Percentiles rank a stretch among this genome's conserved stretches.
Conservation (phyloP, 2,888 invertebrate genomes). For the Caenorhabditis macrosperma region DNA sequence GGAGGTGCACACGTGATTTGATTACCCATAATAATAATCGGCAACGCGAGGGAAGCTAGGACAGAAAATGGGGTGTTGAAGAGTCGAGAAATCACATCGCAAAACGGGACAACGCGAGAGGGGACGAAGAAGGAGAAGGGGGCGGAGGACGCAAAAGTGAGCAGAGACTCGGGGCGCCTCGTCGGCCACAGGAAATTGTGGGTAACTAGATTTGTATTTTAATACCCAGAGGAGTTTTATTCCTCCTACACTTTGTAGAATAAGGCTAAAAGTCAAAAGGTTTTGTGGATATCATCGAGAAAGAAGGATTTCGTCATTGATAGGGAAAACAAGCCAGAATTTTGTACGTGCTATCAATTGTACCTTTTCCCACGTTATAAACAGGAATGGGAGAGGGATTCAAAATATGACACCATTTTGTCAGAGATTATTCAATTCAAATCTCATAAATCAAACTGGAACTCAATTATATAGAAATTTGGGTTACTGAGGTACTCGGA, state of each 20-base stretch:
- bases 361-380: too few species aligned
- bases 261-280: not conserved
- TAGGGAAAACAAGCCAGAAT: too few species aligned
- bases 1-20: slow-evolving; percentile 47
- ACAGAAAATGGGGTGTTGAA: slow-evolving; percentile 8
- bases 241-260: slow-evolving; percentile 24
- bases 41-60: not conserved
- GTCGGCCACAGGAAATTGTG: slow-evolving; percentile 50
- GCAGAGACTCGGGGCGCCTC: not conserved
- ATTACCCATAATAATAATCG: slow-evolving; percentile 42
- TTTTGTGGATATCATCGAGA: too few species aligned
- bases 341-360: too few species aligned
- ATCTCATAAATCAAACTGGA: too few species aligned
- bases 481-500: too few species aligned
- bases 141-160: slow-evolving; percentile 22
- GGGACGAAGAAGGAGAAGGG: slow-evolving; percentile 17
- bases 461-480: not conserved
- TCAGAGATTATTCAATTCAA: too few species aligned
- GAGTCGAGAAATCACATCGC: slow-evolving; percentile 24
- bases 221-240: slow-evolving; percentile 55
- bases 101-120: slow-evolving; percentile 24
- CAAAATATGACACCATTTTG: too few species aligned
- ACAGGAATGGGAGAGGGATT: too few species aligned
- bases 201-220: slow-evolving; percentile 64
- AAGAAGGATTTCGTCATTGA: not conserved